Evolutionary conservation across 2,113 vertebrate genomes (phyloP).

Genomic region (Thamnophis sirtalis): DNA sequence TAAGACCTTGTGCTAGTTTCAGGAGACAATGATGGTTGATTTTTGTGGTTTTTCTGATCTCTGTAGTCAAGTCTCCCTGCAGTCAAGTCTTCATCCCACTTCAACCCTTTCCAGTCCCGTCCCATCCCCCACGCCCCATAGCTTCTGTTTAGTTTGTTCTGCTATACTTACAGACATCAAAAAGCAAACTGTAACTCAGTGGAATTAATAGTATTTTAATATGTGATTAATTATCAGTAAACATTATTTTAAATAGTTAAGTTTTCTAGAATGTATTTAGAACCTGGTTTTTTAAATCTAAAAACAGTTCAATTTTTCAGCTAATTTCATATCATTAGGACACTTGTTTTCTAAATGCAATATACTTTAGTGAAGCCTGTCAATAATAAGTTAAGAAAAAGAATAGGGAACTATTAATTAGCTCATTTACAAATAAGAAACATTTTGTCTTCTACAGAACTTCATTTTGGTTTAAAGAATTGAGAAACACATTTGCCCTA

Average conservation of each 20-base stretch:
- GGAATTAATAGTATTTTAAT: neutral
- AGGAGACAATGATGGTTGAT: neutral
- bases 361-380: neutral
- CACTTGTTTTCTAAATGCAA: constrained; percentile 18
- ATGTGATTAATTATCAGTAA: neutral
- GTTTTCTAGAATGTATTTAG: neutral
- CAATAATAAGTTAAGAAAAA: neutral
- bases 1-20: neutral
- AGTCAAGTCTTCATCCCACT: neutral
- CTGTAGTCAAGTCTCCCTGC: neutral
- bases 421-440: neutral
- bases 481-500: neutral
- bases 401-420: neutral
- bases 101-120: neutral
- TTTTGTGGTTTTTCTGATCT: neutral
- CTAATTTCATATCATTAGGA: constrained; percentile 2
- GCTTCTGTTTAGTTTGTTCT: neutral
- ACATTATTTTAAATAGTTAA: neutral
- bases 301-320: neutral
- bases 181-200: neutral
- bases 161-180: neutral
- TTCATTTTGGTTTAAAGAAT: neutral
- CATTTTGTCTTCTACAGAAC: constrained; percentile 4
- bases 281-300: neutral
- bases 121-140: neutral